Evolutionary conservation across 2,797 vertebrate genomes (phyloP), one percentile per base, ranked within the genome.

Genomic region (Parauchenoglanis ngamensis): DNA sequence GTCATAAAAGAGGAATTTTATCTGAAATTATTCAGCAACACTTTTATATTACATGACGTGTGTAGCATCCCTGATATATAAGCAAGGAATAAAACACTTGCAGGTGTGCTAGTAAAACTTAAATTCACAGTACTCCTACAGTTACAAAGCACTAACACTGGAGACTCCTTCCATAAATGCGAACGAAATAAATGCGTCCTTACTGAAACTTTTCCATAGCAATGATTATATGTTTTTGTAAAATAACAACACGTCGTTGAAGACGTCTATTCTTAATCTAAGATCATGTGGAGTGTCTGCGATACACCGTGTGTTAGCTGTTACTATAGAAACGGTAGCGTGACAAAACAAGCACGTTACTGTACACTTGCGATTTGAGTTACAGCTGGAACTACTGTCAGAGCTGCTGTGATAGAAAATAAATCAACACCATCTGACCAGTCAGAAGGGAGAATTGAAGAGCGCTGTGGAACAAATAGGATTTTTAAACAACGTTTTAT

Each of bases 81-180:
- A 56, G 54, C 15, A 56, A 56, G 54, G 54, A 56, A 15, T 56
- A 56, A 56, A 15, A 17, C 11, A 56, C 54, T 56, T 56, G 54
- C 13, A 56, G 13, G 2, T 56, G 54, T 56, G 54, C 54, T 56
- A 3, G 13, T 56, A 56, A 35, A 35, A 35, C 35, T 35, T 35
- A 35, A 35, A 35, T 35, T 35, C 35, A 35, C 35, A 35, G 35
- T 1, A 35, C 35, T 35, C 35, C 35, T 65, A 65, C 7, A 23
- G 21, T 21, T 28, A 31, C 63, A 67, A 28, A 70, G 17, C 68
- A 67, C n/a, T 67, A 28, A 67, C 65, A 44, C 68, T 73, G 7
- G 21, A 73, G 70, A 46, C 70, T 73, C 70, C 70, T 73, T 46
- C 40, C 28, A n/a, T 65, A 65, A 65, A 65, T 65, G 25, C 61